phyloP scores from a whole-genome alignment of 1,140 invertebrate genomes.

The Tenebrio molitor region DNA sequence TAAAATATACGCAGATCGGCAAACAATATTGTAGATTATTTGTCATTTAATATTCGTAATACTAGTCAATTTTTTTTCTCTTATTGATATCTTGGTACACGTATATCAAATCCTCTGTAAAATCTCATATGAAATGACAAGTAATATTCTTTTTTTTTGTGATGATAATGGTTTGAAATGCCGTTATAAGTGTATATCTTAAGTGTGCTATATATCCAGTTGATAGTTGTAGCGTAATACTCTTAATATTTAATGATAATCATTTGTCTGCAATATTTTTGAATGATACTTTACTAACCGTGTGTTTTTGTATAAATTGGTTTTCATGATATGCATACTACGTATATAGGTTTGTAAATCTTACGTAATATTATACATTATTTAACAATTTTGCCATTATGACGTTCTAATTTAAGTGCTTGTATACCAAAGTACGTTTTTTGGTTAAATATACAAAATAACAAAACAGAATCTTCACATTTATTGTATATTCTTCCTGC shows the following conservation, averaged over 20 bases:
- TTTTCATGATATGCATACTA: conserved; percentile 46
- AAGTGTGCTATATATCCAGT: conserved; percentile 61
- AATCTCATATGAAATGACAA: conserved; percentile 48
- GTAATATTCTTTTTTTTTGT: conserved; percentile 52
- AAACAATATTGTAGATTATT: conserved; percentile 30
- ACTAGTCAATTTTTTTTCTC: conserved; percentile 34
- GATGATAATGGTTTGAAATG: conserved; percentile 63
- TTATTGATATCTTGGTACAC: background rate
- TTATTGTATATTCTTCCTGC: background rate
- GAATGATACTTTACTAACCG: conserved; percentile 36
- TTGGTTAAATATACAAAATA: conserved; percentile 49
- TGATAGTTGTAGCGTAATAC: conserved; percentile 46
- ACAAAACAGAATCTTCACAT: background rate
- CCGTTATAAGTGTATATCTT: conserved; percentile 61
- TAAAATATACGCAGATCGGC: conserved; percentile 33
- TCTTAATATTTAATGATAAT: conserved; percentile 51
- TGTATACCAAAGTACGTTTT: conserved; percentile 58
- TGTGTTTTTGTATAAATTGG: conserved; percentile 41
- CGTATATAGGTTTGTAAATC: conserved; percentile 43
- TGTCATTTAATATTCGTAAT: conserved; percentile 28
- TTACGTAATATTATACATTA: conserved; percentile 48
- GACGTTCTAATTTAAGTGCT: conserved; percentile 54
- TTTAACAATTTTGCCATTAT: conserved; percentile 49
- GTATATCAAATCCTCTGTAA: conserved; percentile 13
- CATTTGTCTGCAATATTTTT: conserved; percentile 44